Percentiles rank a stretch among this genome's conserved stretches.
Conservation (phyloP, 2,113 vertebrate genomes). For the Aptenodytes patagonicus region DNA sequence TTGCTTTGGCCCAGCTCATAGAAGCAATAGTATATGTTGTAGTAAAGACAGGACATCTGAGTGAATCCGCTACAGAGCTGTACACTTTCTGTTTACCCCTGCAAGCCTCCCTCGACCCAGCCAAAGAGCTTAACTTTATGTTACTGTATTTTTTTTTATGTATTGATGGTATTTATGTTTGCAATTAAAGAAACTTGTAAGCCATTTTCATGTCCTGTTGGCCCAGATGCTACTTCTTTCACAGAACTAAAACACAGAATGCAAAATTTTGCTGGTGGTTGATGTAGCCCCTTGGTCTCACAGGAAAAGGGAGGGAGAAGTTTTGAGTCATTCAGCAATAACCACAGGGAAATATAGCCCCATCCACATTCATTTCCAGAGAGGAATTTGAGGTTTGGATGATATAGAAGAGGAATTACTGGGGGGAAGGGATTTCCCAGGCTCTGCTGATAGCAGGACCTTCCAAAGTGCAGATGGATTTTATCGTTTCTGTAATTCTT, state of each 20-base stretch:
- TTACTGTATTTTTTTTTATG: background rate
- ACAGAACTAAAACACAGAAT: background rate
- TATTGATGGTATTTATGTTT: background rate
- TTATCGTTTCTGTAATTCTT: slow-evolving; percentile 20
- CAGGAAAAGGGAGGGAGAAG: slow-evolving; percentile 30
- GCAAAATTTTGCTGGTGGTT: background rate
- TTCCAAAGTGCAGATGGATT: slow-evolving; percentile 26
- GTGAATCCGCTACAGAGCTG: background rate
- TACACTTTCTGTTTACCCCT: background rate
- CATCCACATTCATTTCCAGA: slow-evolving; percentile 29
- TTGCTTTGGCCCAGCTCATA: background rate
- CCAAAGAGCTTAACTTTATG: background rate
- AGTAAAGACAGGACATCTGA: background rate
- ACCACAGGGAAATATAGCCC: slow-evolving; percentile 8
- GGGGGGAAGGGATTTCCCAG: slow-evolving; percentile 27
- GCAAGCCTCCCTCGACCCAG: background rate
- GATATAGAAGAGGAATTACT: slow-evolving; percentile 5
- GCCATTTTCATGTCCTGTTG: background rate
- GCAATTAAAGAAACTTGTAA: background rate
- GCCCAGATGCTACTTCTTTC: background rate
- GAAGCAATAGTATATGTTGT: background rate
- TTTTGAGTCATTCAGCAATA: slow-evolving; percentile 14
- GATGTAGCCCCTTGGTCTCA: background rate
- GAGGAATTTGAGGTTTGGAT: slow-evolving; percentile 58
- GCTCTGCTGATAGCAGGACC: background rate